A percentile compares a stretch with the other conserved stretches of the same genome.
These are phyloP conservation scores for Apogon talboti DNA, from an alignment of 2,797 vertebrate genomes.

Conservation along the genomic window DNA sequence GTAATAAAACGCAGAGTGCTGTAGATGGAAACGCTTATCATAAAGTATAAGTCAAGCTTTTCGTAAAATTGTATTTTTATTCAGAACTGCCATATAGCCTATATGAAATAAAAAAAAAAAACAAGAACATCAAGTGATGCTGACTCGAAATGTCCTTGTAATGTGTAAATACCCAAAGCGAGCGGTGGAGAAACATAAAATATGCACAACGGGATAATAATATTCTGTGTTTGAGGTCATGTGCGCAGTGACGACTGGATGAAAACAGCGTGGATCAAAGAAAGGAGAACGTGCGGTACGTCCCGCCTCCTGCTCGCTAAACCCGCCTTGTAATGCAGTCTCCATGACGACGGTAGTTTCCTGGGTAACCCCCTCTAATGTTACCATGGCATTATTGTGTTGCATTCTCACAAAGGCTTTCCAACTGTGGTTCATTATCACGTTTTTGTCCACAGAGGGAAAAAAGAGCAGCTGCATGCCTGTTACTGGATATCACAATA, in stretches of 20 bases:
- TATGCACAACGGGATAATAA: neutral
- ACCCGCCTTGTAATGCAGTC: slow-evolving; percentile 91
- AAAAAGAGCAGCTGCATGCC: neutral
- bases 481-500: neutral
- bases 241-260: slow-evolving; percentile 37
- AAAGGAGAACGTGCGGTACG: slow-evolving; percentile 53
- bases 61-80: slow-evolving; percentile 70
- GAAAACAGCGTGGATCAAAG: slow-evolving; percentile 49
- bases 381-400: slow-evolving; percentile 88
- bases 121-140: slow-evolving; percentile 41
- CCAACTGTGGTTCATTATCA: slow-evolving; percentile 85
- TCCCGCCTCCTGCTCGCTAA: slow-evolving; percentile 85
- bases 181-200: neutral
- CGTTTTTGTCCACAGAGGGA: slow-evolving; percentile 25
- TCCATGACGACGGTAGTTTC: slow-evolving; percentile 94
- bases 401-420: slow-evolving; percentile 85
- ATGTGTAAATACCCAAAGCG: neutral
- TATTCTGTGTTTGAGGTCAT: slow-evolving; percentile 36
- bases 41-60: slow-evolving; percentile 42
- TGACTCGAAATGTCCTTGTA: slow-evolving; percentile 36
- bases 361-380: slow-evolving; percentile 92
- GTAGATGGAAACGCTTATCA: slow-evolving; percentile 45
- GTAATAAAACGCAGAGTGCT: slow-evolving; percentile 45
- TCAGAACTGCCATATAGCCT: slow-evolving; percentile 68
- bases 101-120: slow-evolving; percentile 69